Evolutionary conservation across 2,888 invertebrate species (phyloP), one percentile per base, ranked within the genome.

Genomic region (Cistogaster globosa): DNA sequence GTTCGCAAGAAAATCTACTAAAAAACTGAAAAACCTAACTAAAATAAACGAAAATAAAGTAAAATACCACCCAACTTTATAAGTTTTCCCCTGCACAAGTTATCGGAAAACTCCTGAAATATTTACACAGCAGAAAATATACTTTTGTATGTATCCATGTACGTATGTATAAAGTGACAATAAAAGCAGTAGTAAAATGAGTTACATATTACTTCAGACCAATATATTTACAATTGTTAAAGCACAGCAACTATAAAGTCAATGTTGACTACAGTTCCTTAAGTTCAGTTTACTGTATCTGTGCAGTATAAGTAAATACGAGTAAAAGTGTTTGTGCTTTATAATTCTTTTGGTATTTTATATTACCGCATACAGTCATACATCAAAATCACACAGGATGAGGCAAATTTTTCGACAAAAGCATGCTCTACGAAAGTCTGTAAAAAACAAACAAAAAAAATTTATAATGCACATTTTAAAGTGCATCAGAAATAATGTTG

Each of bases 61-160:
- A 89, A 88, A 87, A 85, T 88, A 87, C 88, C 88, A 88, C 88
- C 88, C 88, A 88, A 87, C 78, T 84, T 55, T 68, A 55, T 53
- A 79, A 53, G 53, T 55, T 77, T 69, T 72, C 20, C 62, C 36
- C 63, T 53, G 18, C 55, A 48, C 32, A 65, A 63, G 72, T 20
- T 12, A 79, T 83, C 42, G 85, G 14, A 84, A 81, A 81, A 77
- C 65, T 69, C 36, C 72, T 55, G 53, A 84, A 67, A 79, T 78
- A 57, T 57, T 65, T 69, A 32, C 42, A 57, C 45, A 42, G 51
- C 36, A 74, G 53, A 68, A 45, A 62, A 60, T 42, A 4, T 32
- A 32, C 32, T 32, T 32, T 5, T 32, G 8, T 32, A 32, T 7
- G 6, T 32, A 7, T 8, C 0, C 6, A 32, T 32, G 32, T 32